Evolutionary conservation across 2,797 vertebrate genomes (phyloP), one percentile per base, ranked within the genome.

Genomic region (Mycteria americana): DNA sequence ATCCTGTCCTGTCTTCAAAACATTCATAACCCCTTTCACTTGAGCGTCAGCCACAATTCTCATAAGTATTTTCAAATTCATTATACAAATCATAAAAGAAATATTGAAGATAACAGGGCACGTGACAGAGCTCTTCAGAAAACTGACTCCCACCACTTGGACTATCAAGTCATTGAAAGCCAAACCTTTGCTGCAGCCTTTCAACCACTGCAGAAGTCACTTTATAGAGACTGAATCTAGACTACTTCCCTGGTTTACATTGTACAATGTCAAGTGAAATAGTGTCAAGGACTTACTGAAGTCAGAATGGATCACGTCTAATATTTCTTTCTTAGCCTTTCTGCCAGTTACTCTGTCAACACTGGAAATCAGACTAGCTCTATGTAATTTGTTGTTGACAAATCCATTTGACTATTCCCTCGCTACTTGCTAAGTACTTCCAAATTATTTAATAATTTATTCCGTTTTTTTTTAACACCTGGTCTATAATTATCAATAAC

Each of bases 201-300:
- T 86, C 85, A 88, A 78, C 43, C 15, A 60, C 54, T 45, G 53
- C 50, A 65, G 28, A 84, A 96, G 57, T 60, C 67, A 73, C 54
- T 84, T 91, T 70, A 72, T 28, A 70, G 10, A 73, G 80, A 69
- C 8, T 18, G 93, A 46, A 48, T 82, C 85, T 72, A 88, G 69
- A 85, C 31, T 88, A 57, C 37, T 88, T 86, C 65, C 54, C 43
- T 72, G 50, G 39, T 88, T 95, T 87, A 88, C 81, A 78, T 10
- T 84, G 91, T 63, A 87, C 69, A 68, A 50, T 51, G 92, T 94
- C 94, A 96, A 90, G 31, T 41, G 59, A 84, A 95, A 96, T 90
- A 95, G 80, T 67, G 77, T 96, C 94, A 96, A 88, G 92, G 82
- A 37, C 76, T 78, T 88, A 69, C 88, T 54, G 13, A 95, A 94